Evolutionary conservation across 2,888 invertebrate species (phyloP).

Genomic region (Andrena chrysosceles): DNA sequence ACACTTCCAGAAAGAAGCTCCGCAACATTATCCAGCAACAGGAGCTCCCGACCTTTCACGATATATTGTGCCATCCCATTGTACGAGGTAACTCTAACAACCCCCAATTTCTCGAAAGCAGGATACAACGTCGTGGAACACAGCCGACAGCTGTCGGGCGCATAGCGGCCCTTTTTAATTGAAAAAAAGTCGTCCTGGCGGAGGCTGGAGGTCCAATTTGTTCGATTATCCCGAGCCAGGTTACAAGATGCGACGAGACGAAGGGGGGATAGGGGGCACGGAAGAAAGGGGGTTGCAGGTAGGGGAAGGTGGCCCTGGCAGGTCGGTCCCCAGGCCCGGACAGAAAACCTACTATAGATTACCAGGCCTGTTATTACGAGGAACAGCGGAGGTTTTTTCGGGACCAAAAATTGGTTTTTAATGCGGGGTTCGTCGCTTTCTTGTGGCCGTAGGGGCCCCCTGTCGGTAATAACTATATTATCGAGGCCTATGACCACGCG

Average conservation of each 20-base stretch:
- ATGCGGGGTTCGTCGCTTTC: slow-evolving; percentile 83
- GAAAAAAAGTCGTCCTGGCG: slow-evolving; percentile 78
- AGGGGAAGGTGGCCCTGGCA: slow-evolving; percentile 54
- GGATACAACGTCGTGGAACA: slow-evolving; percentile 50
- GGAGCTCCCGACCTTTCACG: slow-evolving; percentile 11
- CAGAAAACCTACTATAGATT: slow-evolving; percentile 85
- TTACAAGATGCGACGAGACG: slow-evolving; percentile 31
- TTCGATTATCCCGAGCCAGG: slow-evolving; percentile 76
- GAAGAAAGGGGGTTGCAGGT: slow-evolving; percentile 31
- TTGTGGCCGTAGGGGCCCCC: slow-evolving; percentile 76
- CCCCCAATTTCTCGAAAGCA: slow-evolving; percentile 28
- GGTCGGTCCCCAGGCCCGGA: slow-evolving; percentile 76
- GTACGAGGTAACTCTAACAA: slow-evolving; percentile 27
- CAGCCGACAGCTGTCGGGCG: slow-evolving; percentile 80
- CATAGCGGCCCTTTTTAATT: slow-evolving; percentile 78
- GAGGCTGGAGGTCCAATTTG: slow-evolving; percentile 80
- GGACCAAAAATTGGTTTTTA: slow-evolving; percentile 85
- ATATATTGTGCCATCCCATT: slow-evolving; percentile 4
- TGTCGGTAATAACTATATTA: slow-evolving; percentile 85
- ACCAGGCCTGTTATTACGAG: slow-evolving; percentile 84
- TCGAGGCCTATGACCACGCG: slow-evolving; percentile 80
- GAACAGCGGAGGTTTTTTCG: slow-evolving; percentile 82
- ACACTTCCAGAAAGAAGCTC: not conserved
- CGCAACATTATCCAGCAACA: not conserved
- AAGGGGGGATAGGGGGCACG: not conserved